A percentile compares a stretch with the other conserved stretches of the same genome.
phyloP scores from a whole-genome alignment of 1,140 invertebrate species.

The Mylabris phalerata region DNA sequence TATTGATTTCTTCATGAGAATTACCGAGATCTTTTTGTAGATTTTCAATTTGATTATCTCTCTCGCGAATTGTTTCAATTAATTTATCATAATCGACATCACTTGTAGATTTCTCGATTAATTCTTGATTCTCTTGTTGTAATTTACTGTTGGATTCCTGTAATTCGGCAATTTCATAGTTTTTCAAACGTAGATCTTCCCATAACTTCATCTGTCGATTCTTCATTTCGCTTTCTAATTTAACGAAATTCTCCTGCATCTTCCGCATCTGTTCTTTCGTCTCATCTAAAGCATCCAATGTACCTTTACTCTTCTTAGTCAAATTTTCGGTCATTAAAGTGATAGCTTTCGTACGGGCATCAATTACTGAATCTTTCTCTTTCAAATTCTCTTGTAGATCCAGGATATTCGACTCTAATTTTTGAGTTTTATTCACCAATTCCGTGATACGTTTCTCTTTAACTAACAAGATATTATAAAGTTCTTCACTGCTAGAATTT shows the following conservation, averaged over 20 bases:
- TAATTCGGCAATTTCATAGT: conserved; percentile 30
- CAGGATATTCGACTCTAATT: conserved; percentile 56
- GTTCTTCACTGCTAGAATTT: conserved; percentile 34
- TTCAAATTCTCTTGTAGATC: conserved; percentile 72
- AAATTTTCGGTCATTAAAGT: conserved; percentile 70
- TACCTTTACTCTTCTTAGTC: conserved; percentile 63
- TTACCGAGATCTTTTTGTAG: conserved; percentile 40
- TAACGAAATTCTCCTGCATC: conserved; percentile 71
- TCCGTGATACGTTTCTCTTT: conserved; percentile 48
- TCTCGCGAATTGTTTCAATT: conserved; percentile 43
- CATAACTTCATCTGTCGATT: conserved; percentile 44
- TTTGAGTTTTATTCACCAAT: conserved; percentile 49
- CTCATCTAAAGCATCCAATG: conserved; percentile 65
- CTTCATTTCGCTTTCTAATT: conserved; percentile 63
- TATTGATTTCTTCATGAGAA: conserved; percentile 38
- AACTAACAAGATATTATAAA: conserved; percentile 39
- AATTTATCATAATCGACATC: background rate
- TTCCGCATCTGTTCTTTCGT: conserved; percentile 71
- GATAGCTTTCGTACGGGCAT: conserved; percentile 73
- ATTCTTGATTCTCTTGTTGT: conserved; percentile 17
- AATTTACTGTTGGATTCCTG: conserved; percentile 19
- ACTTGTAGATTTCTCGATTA: background rate
- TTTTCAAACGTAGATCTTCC: conserved; percentile 31
- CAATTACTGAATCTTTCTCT: conserved; percentile 81
- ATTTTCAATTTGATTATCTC: conserved; percentile 47